A percentile compares a stretch with the other conserved stretches of the same genome.
These are phyloP conservation scores for Buathra laborator DNA, from an alignment of 2,888 invertebrate genomes.

Conservation along the genomic window DNA sequence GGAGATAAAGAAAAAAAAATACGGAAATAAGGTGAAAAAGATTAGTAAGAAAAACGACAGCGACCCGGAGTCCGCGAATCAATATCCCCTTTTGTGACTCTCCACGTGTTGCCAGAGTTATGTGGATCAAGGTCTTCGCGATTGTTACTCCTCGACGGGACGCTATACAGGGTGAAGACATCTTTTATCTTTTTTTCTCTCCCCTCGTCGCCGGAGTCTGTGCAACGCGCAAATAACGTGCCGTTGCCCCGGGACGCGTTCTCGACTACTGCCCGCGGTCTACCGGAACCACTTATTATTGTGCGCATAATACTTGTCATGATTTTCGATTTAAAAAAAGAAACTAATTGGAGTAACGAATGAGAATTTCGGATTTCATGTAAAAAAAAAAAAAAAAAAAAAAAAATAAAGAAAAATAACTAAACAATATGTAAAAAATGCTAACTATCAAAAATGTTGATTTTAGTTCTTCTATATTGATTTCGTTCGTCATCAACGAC, in stretches of 20 bases:
- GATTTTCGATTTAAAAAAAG: no score
- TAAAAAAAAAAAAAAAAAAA: no score
- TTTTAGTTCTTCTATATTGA: no score
- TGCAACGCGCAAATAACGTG: conserved; percentile 3
- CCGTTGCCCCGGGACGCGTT: conserved; percentile 1
- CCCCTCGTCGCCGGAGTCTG: conserved; percentile 8
- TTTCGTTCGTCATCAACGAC: no score
- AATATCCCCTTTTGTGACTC: conserved; percentile 20
- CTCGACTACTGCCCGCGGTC: background rate
- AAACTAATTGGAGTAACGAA: no score
- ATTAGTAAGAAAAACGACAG: background rate
- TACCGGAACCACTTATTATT: background rate
- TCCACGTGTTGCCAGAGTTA: conserved; percentile 40
- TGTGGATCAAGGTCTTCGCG: conserved; percentile 62
- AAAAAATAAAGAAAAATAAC: no score
- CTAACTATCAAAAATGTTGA: no score
- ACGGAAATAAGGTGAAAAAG: background rate
- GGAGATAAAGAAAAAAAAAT: conserved; percentile 4
- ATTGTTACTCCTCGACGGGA: background rate
- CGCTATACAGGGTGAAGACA: background rate
- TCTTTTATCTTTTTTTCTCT: background rate
- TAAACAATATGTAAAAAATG: no score
- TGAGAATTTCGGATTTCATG: no score
- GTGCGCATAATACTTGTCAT: background rate
- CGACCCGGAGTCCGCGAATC: conserved; percentile 43